Percentiles rank a stretch among this genome's conserved stretches.
These are phyloP conservation scores for Apamea crenata DNA, from an alignment of 2,888 invertebrate species.

Conservation along the genomic window DNA sequence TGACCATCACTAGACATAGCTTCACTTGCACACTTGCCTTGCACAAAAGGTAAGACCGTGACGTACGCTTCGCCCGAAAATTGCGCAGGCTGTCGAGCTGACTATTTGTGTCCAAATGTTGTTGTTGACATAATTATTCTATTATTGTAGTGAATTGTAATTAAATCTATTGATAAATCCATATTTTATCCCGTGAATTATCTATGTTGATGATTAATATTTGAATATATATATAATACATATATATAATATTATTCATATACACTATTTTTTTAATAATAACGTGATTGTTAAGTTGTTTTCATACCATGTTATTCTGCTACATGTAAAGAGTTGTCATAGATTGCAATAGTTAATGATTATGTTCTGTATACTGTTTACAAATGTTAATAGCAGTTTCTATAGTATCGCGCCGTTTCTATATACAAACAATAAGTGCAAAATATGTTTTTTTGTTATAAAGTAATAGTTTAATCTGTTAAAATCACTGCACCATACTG, in stretches of 20 bases:
- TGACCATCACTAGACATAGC: conserved; percentile 44
- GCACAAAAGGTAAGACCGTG: conserved; percentile 39
- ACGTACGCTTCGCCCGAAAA: conserved; percentile 27
- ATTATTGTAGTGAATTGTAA: conserved; percentile 86
- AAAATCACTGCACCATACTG: conserved; percentile 80
- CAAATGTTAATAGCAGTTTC: conserved; percentile 85
- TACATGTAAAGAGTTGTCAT: conserved; percentile 79
- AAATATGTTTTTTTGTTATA: conserved; percentile 86
- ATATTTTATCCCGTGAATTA: conserved; percentile 85
- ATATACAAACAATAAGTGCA: conserved; percentile 81
- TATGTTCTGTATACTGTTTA: conserved; percentile 85
- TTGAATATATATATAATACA: conserved; percentile 80
- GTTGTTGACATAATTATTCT: conserved; percentile 85
- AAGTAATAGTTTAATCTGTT: conserved; percentile 88
- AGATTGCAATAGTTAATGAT: conserved; percentile 82
- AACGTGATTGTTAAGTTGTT: conserved; percentile 86
- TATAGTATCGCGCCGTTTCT: conserved; percentile 79
- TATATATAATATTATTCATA: conserved; percentile 85
- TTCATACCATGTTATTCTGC: conserved; percentile 81
- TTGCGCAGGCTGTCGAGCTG: conserved; percentile 70
- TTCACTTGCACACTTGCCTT: conserved; percentile 47
- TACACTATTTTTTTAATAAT: conserved; percentile 86
- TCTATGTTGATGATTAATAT: conserved; percentile 84
- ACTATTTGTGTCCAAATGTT: conserved; percentile 81
- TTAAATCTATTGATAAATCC: conserved; percentile 83